Evolutionary conservation across 2,888 invertebrate species (phyloP).

Genomic region (Heteromyza rotundicornis): DNA sequence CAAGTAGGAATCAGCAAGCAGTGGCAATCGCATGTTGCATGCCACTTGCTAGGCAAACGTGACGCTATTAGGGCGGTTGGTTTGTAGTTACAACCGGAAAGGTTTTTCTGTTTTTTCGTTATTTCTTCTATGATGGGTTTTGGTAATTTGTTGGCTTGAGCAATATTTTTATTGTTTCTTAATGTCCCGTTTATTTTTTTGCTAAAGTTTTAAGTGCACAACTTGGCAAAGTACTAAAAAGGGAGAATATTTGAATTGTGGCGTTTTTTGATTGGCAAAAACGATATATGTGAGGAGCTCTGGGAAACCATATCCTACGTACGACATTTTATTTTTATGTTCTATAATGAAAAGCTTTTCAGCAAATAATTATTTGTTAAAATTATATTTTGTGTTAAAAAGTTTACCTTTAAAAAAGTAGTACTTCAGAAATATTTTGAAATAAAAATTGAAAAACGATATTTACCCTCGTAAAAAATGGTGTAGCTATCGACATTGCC

Average conservation of each 20-base stretch:
- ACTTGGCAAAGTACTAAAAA: constrained; percentile 36
- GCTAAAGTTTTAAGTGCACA: constrained; percentile 33
- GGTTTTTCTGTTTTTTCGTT: constrained; percentile 24
- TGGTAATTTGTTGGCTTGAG: constrained; percentile 24
- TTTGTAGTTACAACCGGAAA: not conserved
- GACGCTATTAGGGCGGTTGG: constrained; percentile 51
- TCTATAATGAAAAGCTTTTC: too few species aligned
- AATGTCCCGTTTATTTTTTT: constrained; percentile 28
- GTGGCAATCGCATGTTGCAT: constrained; percentile 60
- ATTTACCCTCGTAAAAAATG: too few species aligned
- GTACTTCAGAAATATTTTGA: too few species aligned
- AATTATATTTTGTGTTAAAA: too few species aligned
- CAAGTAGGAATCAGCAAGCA: constrained; percentile 7
- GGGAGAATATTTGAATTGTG: constrained; percentile 33
- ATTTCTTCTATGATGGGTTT: constrained; percentile 18
- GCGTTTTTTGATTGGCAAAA: not conserved
- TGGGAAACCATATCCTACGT: too few species aligned
- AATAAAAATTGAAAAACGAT: too few species aligned
- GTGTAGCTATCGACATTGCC: too few species aligned
- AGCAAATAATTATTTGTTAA: too few species aligned
- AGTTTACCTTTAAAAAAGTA: too few species aligned
- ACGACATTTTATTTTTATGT: too few species aligned
- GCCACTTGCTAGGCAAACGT: constrained; percentile 54
- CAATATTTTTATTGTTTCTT: constrained; percentile 36
- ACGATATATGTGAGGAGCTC: too few species aligned